Base-by-base conservation (phyloP, 2,888 invertebrate genomes). In the Limnephilus rhombicus region DNA sequence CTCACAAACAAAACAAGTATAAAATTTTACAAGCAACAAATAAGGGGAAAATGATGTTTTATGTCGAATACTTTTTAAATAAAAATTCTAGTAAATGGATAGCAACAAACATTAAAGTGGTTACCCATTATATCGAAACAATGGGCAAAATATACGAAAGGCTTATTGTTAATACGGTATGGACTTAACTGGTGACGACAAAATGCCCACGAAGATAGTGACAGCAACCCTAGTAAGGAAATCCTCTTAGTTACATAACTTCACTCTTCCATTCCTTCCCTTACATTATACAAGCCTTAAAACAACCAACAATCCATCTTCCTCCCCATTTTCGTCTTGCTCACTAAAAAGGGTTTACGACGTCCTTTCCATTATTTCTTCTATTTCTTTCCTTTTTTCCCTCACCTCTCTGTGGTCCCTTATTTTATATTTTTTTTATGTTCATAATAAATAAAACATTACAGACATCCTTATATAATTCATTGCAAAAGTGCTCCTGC, bases 341-440 rank as follows among this genome's bases (percentile, higher is more conserved):
- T 34, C 82, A 82, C 82, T 82, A 82, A 82, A 82, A 82, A 31
- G 34, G 82, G 12, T 82, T 82, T 82, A 82, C 34, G 82, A 82
- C 29, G 31, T 82, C 82, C 82, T 34, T 24, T 68, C 68, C 24
- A 68, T 24, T 68, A 24, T 68, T 68, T 68, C 68, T 18, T 24
- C 68, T 7, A 18, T 68, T 24, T 68, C 7, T 68, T 68, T n/a
- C 9, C 24, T 68, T 24, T 68, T 2, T 68, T 68, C 5, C 68
- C 24, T 9, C 1, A 2, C 18, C 18, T 18, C 13, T 15, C 24
- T 24, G 24, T 68, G 49, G 49, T 49, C 49, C 12, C 45, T 12
- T 45, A 45, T 49, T 49, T 49, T 49, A 0, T 49, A 13, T 13
- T 49, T 49, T 49, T 49, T 49, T 49, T 11, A 41, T 41, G 37